Evolutionary conservation across 2,797 vertebrate species (phyloP), one percentile per base, ranked within the genome.

Genomic region (Molossus alvarezi): DNA sequence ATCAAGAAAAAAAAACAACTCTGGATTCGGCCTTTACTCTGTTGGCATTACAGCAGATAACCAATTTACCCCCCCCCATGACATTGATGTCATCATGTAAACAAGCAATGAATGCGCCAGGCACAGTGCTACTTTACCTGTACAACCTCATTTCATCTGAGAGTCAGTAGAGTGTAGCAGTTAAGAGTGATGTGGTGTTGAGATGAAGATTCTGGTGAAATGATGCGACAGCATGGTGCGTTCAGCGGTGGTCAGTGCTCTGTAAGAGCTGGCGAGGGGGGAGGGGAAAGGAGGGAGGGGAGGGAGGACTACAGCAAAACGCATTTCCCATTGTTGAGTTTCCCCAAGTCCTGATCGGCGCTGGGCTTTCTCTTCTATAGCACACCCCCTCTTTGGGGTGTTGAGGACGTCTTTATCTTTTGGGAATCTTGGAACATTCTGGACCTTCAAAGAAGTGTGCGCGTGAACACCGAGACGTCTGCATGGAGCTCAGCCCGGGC

Each of bases 221-320:
- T 41, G 5, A 58, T 41, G 13, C 7, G 10, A 48, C 11, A 0
- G n/a, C 6, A 62, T 0, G 10, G 21, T 12, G 48, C 37, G 5
- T 58, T 92, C 69, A 41, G 15, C 37, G 51, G 27, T n/a, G 45
- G 57, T 18, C 15, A 18, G 15, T 73, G 15, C 17, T 94, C 29
- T 65, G 4, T 73, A 57, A 87, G 25, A 58, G 14, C 12, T 88
- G 58, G 67, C 27, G 4, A 27, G 29, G 62, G 14, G 6, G 29
- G 62, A 14, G 2, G 27, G 14, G 13, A 27, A 29, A 14, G 62
- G 12, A 1, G 51, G 51, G 51, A 9, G 9, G 9, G 51, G 11
- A 2, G 9, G 3, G 51, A 9, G 13, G 3, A n/a, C 10, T 13
- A 27, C 7, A 41, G 4, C 21, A 14, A 64, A 81, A 60, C 48